Percentiles rank a stretch among this genome's conserved stretches.
phyloP scores from a whole-genome alignment of 2,888 invertebrate genomes.

The Amphimallon solstitiale region DNA sequence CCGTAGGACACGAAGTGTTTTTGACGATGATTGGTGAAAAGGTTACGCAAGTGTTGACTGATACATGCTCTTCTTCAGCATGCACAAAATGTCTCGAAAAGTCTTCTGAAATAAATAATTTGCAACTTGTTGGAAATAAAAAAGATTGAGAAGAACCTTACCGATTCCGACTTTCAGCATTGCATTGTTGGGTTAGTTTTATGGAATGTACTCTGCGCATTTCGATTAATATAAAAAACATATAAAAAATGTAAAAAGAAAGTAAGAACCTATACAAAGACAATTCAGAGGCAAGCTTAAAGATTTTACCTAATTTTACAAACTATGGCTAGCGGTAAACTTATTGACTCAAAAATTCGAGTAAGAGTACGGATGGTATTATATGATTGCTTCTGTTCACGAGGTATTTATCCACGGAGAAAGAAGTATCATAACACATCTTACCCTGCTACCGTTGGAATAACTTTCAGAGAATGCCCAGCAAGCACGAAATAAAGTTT shows the following conservation, averaged over 20 bases:
- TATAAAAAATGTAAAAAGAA: background rate
- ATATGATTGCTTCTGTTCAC: slow-evolving; percentile 1
- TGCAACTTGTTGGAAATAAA: background rate
- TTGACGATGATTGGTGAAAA: background rate
- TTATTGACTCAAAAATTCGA: background rate
- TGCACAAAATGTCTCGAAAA: background rate
- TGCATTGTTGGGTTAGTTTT: background rate
- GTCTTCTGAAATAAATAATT: slow-evolving; percentile 1
- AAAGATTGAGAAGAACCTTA: background rate
- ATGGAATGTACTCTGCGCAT: slow-evolving; percentile 3
- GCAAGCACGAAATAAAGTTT: too few relatives aligned
- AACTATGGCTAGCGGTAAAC: too few relatives aligned
- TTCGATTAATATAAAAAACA: background rate
- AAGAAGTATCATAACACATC: slow-evolving; percentile 1
- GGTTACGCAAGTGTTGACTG: slow-evolving; percentile 3
- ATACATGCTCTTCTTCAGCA: background rate
- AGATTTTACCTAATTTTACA: too few relatives aligned
- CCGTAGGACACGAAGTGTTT: background rate
- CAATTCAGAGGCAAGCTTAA: too few relatives aligned
- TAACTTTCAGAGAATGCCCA: slow-evolving; percentile 7
- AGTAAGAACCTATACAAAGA: slow-evolving; percentile 1
- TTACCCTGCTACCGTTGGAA: too few relatives aligned
- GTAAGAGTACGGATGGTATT: slow-evolving; percentile 4
- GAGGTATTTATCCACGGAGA: too few relatives aligned
- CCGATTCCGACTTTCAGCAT: slow-evolving; percentile 4